These are phyloP conservation scores for Charadrius vociferus DNA, from an alignment of 2,113 vertebrate species.

Conservation along the genomic window DNA sequence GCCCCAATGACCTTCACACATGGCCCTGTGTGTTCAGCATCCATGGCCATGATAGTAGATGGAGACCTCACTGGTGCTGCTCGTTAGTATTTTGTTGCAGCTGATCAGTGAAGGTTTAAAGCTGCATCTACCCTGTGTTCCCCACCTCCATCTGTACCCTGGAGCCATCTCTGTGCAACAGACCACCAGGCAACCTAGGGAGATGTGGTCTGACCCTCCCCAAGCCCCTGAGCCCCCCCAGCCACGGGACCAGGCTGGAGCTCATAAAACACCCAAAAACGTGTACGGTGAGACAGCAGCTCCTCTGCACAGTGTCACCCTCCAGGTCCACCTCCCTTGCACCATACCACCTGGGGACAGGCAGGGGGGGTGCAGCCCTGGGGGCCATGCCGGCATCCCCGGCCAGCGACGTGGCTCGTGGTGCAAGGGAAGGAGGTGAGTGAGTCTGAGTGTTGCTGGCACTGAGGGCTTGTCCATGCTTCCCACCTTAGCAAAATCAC, in stretches of 20 bases:
- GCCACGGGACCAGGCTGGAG: background rate
- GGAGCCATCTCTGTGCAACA: background rate
- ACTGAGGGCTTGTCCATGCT: accelerated
- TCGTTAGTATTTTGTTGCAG: background rate
- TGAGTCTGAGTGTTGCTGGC: background rate
- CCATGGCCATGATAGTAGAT: accelerated
- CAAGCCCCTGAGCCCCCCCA: background rate
- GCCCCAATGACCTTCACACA: background rate
- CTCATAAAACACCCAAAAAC: background rate
- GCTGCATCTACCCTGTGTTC: background rate
- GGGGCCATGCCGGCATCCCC: background rate
- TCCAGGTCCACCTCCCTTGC: background rate
- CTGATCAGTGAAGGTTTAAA: background rate
- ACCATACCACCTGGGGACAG: background rate
- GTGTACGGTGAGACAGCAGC: background rate
- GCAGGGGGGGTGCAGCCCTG: background rate
- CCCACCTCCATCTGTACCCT: background rate
- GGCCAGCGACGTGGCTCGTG: accelerated
- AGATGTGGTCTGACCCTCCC: background rate
- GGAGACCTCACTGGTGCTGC: background rate
- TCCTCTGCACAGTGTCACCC: background rate
- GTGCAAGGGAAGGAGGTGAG: background rate
- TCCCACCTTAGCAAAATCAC: background rate
- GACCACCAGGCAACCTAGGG: background rate
- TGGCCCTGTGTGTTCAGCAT: background rate